These are phyloP conservation scores for Ranitomeya variabilis DNA, from an alignment of 2,113 vertebrate genomes.

Conservation along the genomic window DNA sequence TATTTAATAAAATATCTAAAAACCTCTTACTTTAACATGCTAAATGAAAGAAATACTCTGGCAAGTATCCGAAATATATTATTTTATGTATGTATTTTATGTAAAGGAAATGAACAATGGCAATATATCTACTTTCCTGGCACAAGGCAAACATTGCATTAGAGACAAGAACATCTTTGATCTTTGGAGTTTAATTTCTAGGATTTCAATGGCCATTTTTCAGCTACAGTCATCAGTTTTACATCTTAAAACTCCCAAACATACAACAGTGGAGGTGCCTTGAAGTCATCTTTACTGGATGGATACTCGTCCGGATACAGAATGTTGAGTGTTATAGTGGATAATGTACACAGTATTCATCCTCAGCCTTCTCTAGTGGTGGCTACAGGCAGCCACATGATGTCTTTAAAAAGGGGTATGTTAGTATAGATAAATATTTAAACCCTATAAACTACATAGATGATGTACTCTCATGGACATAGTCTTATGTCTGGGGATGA, in stretches of 20 bases:
- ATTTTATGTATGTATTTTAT: not conserved
- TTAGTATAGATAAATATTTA: too few relatives aligned
- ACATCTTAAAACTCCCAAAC: not conserved
- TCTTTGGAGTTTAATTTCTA: not conserved
- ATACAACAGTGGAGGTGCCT: not conserved
- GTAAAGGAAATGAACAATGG: not conserved
- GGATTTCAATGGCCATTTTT: not conserved
- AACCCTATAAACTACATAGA: too few relatives aligned
- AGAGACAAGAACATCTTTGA: not conserved
- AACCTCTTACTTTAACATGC: not conserved
- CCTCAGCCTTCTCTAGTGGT: too few relatives aligned
- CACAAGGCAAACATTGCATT: not conserved
- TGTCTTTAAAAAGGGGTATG: too few relatives aligned
- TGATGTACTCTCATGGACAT: too few relatives aligned
- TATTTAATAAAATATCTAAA: not conserved
- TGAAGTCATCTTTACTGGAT: not conserved
- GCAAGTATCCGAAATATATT: not conserved
- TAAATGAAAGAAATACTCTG: not conserved
- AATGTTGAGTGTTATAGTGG: too few relatives aligned
- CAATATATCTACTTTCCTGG: not conserved
- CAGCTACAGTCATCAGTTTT: not conserved
- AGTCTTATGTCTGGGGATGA: too few relatives aligned
- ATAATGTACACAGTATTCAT: too few relatives aligned
- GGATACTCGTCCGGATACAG: too few relatives aligned
- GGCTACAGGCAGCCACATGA: too few relatives aligned